phyloP scores from a whole-genome alignment of 92 coral and sea anemone genomes.

The Hydrozoanthus gracilis region DNA sequence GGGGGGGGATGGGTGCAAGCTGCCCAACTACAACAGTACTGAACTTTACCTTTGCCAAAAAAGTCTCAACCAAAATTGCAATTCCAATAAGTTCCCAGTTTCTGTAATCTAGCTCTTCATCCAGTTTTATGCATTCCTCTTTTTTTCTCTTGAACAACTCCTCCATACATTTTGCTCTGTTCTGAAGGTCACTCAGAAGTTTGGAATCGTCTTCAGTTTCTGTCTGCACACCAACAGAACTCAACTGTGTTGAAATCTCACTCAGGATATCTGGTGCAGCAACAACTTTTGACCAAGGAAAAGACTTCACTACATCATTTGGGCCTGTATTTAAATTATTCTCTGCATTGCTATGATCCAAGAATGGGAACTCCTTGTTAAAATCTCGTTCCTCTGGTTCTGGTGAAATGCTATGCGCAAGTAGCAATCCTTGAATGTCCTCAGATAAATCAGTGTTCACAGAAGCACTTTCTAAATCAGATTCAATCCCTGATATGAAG shows the following conservation, averaged over 20 bases:
- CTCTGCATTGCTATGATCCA: not conserved
- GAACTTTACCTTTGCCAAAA: constrained; percentile 65
- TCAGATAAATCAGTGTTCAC: constrained; percentile 62
- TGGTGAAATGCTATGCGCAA: constrained; percentile 51
- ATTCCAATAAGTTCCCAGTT: constrained; percentile 66
- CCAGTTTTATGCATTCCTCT: constrained; percentile 59
- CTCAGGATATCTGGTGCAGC: constrained; percentile 88
- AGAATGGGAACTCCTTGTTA: constrained; percentile 44
- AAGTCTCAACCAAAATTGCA: constrained; percentile 62
- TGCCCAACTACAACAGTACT: no score
- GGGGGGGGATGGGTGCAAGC: no score
- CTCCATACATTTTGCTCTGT: constrained; percentile 67
- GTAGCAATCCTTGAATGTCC: constrained; percentile 47
- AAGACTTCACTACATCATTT: not conserved
- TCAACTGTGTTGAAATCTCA: constrained; percentile 76
- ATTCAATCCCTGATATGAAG: constrained; percentile 52
- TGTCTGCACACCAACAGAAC: constrained; percentile 88
- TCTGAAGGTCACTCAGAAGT: constrained; percentile 57
- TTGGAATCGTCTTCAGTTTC: constrained; percentile 66
- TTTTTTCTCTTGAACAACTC: constrained; percentile 63
- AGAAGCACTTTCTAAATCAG: constrained; percentile 65
- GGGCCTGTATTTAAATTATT: not conserved
- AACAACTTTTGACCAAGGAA: constrained; percentile 29
- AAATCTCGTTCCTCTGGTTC: constrained; percentile 47
- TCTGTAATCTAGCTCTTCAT: constrained; percentile 60